Evolutionary conservation across 2,797 vertebrate genomes (phyloP), one percentile per base, ranked within the genome.

Genomic region (Meda fulgida): DNA sequence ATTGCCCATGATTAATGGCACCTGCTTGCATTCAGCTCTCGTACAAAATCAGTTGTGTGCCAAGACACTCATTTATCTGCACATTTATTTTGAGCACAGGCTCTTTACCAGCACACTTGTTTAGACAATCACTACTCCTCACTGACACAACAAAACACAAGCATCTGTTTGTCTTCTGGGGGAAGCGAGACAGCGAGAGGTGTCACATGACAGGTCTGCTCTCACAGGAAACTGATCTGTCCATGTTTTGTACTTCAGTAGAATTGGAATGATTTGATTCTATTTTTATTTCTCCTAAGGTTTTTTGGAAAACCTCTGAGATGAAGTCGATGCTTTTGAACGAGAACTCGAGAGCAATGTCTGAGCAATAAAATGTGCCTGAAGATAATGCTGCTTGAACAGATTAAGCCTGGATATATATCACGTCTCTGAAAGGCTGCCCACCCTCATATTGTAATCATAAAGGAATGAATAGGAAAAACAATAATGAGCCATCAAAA

Each of bases 81-180:
- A 11, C 14, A 78, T 81, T 31, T 80, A 88, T 88, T 84, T 46
- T n/a, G 60, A 63, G n/a, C 53, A n/a, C 23, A 55, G 34, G 65
- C 43, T 65, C 72, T 69, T 88, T 81, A 72, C 58, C 73, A 71
- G 70, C 66, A 23, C 29, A 29, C 58, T 75, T 60, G 51, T 26
- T 77, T 21, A 34, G 46, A 73, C 80, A 51, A 71, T 86, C 77
- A 83, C 58, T 73, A 72, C 51, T 77, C 81, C 84, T 65, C 60
- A 65, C 60, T 31, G 26, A 65, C 60, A 63, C 60, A 29, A 65
- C 71, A 10, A 71, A 88, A 76, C 76, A 84, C 48, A 89, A 73
- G 81, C 78, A 76, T 84, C 81, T 53, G 60, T 81, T 82, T 86
- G 84, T 90, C 84, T 86, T 78, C 80, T 14, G n/a, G n/a, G n/a